A percentile compares a stretch with the other conserved stretches of the same genome.
Conservation (phyloP, 2,113 vertebrate genomes). For the Eidolon helvum region DNA sequence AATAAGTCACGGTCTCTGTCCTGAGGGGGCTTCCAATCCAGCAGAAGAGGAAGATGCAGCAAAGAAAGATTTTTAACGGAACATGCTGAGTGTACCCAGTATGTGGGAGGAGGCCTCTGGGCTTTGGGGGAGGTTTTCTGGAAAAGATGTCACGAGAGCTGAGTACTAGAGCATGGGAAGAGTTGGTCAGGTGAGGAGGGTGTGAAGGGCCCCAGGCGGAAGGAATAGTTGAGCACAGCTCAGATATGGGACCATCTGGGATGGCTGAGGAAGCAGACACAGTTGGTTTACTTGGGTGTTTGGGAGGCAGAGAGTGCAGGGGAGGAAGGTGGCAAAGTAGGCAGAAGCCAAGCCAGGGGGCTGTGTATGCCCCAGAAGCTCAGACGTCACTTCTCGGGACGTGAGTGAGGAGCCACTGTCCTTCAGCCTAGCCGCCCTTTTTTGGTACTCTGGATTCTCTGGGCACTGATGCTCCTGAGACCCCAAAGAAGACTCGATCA, state of each 20-base stretch:
- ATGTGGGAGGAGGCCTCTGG: not conserved
- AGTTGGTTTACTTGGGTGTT: too few relatives aligned
- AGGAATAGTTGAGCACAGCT: not conserved
- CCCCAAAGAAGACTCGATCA: not conserved
- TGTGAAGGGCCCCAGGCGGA: not conserved
- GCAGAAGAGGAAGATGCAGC: not conserved
- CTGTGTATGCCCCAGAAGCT: rapidly evolving
- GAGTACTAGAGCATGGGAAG: not conserved
- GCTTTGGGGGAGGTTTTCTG: not conserved
- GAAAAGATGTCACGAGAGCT: not conserved
- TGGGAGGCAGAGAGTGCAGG: not conserved
- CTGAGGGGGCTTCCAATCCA: not conserved
- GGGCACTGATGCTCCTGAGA: not conserved
- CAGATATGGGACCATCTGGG: not conserved
- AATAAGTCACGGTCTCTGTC: not conserved
- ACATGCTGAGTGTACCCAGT: not conserved
- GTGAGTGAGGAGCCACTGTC: not conserved
- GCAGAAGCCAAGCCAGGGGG: not conserved
- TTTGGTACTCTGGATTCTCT: not conserved
- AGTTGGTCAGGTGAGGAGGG: not conserved
- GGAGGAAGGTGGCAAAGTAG: not conserved
- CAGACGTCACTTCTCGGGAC: not conserved
- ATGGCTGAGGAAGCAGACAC: not conserved
- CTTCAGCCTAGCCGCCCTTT: rapidly evolving
- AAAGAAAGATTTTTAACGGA: not conserved